Conservation (phyloP, 2,113 vertebrate genomes). For the Grallaria varia region DNA sequence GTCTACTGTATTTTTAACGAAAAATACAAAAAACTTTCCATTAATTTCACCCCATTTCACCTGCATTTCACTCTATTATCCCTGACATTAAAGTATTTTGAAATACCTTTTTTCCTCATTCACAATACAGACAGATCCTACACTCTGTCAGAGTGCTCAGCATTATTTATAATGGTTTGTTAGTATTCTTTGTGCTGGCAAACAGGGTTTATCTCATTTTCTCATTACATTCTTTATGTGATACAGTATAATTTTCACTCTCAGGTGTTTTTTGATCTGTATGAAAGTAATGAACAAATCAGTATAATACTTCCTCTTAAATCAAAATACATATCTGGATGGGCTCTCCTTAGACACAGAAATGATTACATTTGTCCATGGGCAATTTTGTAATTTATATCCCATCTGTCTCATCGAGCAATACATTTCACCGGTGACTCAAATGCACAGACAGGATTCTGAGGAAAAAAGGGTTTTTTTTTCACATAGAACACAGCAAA, state of each 20-base stretch:
- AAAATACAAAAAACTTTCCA: background rate
- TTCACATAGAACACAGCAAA: background rate
- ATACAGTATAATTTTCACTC: background rate
- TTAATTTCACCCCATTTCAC: too few relatives aligned
- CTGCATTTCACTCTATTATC: too few relatives aligned
- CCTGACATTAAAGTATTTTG: background rate
- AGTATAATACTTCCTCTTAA: background rate
- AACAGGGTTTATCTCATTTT: background rate
- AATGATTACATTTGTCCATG: background rate
- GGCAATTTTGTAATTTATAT: background rate
- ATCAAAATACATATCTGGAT: background rate
- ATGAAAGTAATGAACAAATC: background rate
- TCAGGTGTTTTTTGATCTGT: background rate
- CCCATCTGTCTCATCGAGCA: background rate
- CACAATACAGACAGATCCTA: background rate
- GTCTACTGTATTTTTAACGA: background rate
- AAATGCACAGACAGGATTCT: background rate
- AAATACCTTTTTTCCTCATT: background rate
- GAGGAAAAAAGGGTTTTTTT: background rate
- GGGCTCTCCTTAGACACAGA: background rate
- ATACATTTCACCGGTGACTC: background rate
- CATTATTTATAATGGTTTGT: background rate
- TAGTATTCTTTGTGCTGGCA: background rate
- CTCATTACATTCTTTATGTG: background rate
- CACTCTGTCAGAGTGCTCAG: background rate